Base-by-base conservation (phyloP, 2,797 vertebrate genomes). In the Oreochromis mossambicus region DNA sequence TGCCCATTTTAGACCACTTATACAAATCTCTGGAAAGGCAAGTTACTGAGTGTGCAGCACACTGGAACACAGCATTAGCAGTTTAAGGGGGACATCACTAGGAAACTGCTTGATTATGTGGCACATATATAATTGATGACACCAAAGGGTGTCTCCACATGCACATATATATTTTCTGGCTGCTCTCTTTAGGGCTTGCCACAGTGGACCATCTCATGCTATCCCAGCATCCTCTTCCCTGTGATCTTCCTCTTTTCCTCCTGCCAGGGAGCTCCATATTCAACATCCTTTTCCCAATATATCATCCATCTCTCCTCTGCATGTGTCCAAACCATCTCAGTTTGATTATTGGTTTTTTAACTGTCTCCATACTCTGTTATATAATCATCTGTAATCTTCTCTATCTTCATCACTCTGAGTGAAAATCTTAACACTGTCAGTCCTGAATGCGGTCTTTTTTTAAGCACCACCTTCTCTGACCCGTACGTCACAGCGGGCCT, bases 61-160 rank as follows among this genome's bases (percentile, higher is more conserved):
- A 5, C 21, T 26, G 66, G 17, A 34, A 61, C 32, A n/a, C 21
- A 70, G 24, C 66, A 17, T 17, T 11, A 70, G 15, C 14, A 29
- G 41, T 12, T 46, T 73, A 1, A 48, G 41, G 68, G 24, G 9
- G 2, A 3, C 21, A 26, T 24, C 66, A 10, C 12, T 10, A 0
- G 61, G n/a, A 24, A 24, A 13, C n/a, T 10, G 36, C 13, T 29
- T 3, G 41, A 0, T 48, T 0, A 66, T 21, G 3, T 66, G 21
- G 38, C 21, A 70, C 5, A 26, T 46, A 5, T 11, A 29, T 48
- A 24, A 29, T 29, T 34, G 24, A 11, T 73, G 41, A 19, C 9
- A 26, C 0, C 21, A 70, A 46, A 70, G 8, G 66, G 21, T 14
- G 34, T 66, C 36, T 68, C n/a, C 63, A 68, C 36, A 8, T 63